Evolutionary conservation across 2,113 vertebrate genomes (phyloP), one percentile per base, ranked within the genome.

Genomic region (Hippocampus comes): DNA sequence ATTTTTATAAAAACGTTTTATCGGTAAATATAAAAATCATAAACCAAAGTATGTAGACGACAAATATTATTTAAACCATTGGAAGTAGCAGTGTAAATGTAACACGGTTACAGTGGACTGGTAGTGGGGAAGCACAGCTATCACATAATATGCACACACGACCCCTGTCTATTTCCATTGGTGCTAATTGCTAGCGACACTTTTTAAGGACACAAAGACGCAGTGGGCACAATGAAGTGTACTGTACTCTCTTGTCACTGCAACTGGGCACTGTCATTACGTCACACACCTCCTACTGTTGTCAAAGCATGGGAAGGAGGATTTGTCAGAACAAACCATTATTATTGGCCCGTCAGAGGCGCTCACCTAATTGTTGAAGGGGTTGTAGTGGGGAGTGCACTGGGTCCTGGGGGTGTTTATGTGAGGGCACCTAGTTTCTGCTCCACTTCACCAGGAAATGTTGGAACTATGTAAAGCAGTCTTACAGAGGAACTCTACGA

Each of bases 241-340:
- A 66, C 64, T 64, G 15, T 46, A n/a, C 63, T 80, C 60, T 78
- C 70, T 68, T 23, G 41, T 27, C 55, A 30, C 14, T 10, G 70
- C 12, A 42, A 25, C 12, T 55, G 41, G 41, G 46, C 21, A 9
- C 34, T 43, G 27, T 6, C 27, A 48, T 6, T 46, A 49, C 17
- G 30, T 49, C 42, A 68, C 20, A 66, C 79, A 5, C 67, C 77
- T 69, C 55, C 67, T 70, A 46, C 67, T 65, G 46, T 42, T 81
- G 74, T 73, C 75, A 68, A 27, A 74, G 63, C 27, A 83, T 80
- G 67, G 73, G 18, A 51, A 70, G 63, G 61, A 23, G 66, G 77
- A 81, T 73, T 83, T 78, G 59, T 73, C 69, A 76, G 60, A 84
- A 83, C 66, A 79, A 74, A 70, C 63, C 71, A 82, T 76, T 73